Conservation (phyloP, 2,888 invertebrate genomes). For the Microctonus brassicae region DNA sequence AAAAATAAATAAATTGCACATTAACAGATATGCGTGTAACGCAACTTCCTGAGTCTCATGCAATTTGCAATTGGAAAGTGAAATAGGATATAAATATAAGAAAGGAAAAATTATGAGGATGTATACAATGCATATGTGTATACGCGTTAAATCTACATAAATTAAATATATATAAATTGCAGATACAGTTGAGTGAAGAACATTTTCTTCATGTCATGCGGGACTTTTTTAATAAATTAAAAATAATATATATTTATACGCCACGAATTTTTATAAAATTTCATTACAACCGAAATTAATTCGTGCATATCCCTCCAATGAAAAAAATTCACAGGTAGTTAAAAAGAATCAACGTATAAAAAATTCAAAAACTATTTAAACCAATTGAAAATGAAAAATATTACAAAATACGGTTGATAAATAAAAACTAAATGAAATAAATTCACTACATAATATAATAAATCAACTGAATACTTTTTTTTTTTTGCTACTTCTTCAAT, state of each 20-base stretch:
- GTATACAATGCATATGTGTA: background rate
- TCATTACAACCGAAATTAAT: background rate
- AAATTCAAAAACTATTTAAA: background rate
- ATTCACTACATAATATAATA: background rate
- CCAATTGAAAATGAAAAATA: background rate
- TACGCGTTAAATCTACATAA: background rate
- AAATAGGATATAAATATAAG: background rate
- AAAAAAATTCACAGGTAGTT: slow-evolving; percentile 39
- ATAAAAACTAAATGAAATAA: background rate
- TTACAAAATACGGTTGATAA: background rate
- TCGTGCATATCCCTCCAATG: background rate
- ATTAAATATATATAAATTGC: background rate
- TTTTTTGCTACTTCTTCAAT: too few species aligned
- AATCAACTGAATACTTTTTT: background rate
- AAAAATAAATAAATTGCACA: slow-evolving; percentile 40
- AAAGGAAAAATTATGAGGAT: background rate
- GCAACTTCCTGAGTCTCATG: slow-evolving; percentile 71
- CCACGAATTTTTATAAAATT: background rate
- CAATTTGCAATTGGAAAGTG: slow-evolving; percentile 44
- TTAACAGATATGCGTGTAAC: slow-evolving; percentile 59
- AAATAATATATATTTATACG: background rate
- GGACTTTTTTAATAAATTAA: background rate
- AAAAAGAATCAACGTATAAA: slow-evolving; percentile 23
- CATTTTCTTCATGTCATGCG: slow-evolving; percentile 18
- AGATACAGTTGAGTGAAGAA: slow-evolving; percentile 2